Base-by-base conservation (phyloP, 2,113 vertebrate species). In the Tor tambroides region DNA sequence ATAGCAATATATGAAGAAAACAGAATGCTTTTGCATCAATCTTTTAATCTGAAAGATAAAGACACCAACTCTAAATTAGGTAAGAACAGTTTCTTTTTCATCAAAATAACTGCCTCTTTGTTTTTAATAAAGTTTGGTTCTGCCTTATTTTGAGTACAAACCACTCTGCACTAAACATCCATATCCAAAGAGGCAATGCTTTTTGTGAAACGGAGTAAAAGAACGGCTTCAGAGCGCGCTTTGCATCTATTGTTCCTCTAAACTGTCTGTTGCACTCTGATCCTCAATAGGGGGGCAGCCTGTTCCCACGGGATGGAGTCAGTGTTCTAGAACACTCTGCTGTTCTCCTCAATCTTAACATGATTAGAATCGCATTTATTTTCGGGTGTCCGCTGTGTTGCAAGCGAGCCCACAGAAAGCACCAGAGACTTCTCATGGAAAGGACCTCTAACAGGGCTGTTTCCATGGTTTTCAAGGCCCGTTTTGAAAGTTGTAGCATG, bases 401-500 rank as follows among this genome's bases (percentile, higher is more conserved):
- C 86, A 83, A 89, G 86, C 82, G 86, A 91, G 59, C 74, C 76
- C 90, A 91, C 89, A 91, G 76, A 90, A 77, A 85, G 87, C 71
- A 77, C 26, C 26, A 78, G 61, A 82, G 61, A 65, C 4, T 72
- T 91, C 91, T 88, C 88, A 88, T 67, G 4, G 63, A 78, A 72
- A 91, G 90, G 88, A 89, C 87, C 87, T 88, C 89, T 89, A 63
- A 81, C 88, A 80, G 87, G 80, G 89, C 43, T 72, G 91, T 94
- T 93, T 90, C 91, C 91, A 92, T 93, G 92, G 92, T 91, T 94
- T 90, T 90, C 86, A 91, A 90, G 92, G 89, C 89, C 89, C 2
- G 54, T 83, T 86, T 91, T 91, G 87, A 92, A 92, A 90, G 92
- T 89, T 89, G 84, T 86, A 92, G 89, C 89, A 86, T 92, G 88